Evolutionary conservation across 2,888 invertebrate species (phyloP), one percentile per base, ranked within the genome.

Genomic region (Melinaea menophilus): DNA sequence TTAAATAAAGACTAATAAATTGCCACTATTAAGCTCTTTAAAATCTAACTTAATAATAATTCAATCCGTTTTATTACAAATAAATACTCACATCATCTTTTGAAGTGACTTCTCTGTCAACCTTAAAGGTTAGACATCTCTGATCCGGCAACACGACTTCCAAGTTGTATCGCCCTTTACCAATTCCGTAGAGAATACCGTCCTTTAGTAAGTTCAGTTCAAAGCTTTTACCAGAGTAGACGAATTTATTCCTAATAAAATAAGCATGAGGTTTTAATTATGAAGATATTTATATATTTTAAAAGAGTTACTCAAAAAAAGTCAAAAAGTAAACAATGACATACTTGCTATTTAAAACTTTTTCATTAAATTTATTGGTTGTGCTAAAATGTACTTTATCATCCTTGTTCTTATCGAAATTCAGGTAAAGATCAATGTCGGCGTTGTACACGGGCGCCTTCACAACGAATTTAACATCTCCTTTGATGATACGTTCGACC

Each of bases 311-410:
- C 13, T 57, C 4, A 13, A 22, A 3, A 3, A 33, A 13, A 4
- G 7, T 31, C 3, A n/a, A 7, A 2, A 2, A 22, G 11, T 11
- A n/a, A 9, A 3, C 31, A 51, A 5, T 33, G 9, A 85, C 92
- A 85, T 80, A 93, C 92, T 94, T 95, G 1, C 95, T 93, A 34
- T 94, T 93, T 0, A 95, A 54, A 1, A 90, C 84, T 5, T 86
- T 85, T 4, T 86, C 87, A 45, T 85, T 91, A 0, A 91, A 69
- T 67, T 92, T 92, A 61, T 92, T 93, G 68, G 92, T 91, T 0
- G 95, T 95, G 45, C 92, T 92, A 48, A 95, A 72, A 64, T 92
- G 91, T 3, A 96, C 72, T 72, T 94, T 94, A 73, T 95, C 94
- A 55, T 86, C 92, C 55, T 94, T 93, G 76, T 95, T 93, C 75